These are phyloP conservation scores for Drosophila eugracilis DNA, from an alignment of 1,140 invertebrate genomes.

Conservation along the genomic window DNA sequence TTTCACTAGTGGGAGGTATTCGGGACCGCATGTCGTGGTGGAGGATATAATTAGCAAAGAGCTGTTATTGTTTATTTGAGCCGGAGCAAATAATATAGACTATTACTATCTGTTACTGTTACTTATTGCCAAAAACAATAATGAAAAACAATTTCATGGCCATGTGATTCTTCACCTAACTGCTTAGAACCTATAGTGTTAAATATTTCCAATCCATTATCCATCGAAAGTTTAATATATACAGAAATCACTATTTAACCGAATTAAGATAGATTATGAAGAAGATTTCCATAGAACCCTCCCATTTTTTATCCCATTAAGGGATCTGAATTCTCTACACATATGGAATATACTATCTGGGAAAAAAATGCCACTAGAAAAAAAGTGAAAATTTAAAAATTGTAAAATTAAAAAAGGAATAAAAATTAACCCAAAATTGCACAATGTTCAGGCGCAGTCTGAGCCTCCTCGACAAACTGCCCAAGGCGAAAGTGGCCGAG, in stretches of 20 bases:
- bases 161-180: too few relatives aligned
- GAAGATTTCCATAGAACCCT: background rate
- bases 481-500: slow-evolving; percentile 39
- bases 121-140: background rate
- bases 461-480: slow-evolving; percentile 30
- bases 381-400: background rate
- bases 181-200: too few relatives aligned
- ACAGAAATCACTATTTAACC: too few relatives aligned
- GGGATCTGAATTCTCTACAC: too few relatives aligned
- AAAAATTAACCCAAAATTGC: background rate
- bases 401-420: background rate
- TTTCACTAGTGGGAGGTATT: slow-evolving; percentile 12
- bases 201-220: too few relatives aligned
- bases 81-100: background rate
- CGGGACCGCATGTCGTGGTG: background rate
- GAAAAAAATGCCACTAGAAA: background rate
- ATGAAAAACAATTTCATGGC: too few relatives aligned
- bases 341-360: background rate
- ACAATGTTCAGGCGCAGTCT: slow-evolving; percentile 53
- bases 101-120: background rate
- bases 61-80: slow-evolving; percentile 10
- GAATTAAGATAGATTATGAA: too few relatives aligned
- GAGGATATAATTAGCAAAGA: background rate
- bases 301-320: background rate
- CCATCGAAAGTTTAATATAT: too few relatives aligned